Percentiles rank a stretch among this genome's conserved stretches.
phyloP scores from a whole-genome alignment of 2,888 invertebrate species.

The Biston betularia region DNA sequence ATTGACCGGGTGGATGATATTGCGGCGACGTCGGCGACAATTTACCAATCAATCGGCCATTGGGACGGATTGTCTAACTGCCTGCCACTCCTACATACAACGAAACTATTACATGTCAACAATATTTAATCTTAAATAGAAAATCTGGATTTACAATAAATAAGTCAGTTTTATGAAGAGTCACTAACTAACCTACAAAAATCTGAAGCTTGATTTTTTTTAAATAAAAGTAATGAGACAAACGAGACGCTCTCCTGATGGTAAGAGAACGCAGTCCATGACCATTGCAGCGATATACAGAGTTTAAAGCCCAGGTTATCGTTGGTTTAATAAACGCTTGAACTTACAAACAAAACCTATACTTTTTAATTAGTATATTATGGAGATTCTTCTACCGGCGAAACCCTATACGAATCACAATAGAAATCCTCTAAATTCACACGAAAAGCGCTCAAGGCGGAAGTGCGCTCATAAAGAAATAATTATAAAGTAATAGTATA shows the following conservation, averaged over 20 bases:
- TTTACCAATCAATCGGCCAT: conserved; percentile 76
- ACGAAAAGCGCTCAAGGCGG: conserved; percentile 12
- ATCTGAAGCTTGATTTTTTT: too few relatives aligned
- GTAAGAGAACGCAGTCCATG: too few relatives aligned
- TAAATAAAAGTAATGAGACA: too few relatives aligned
- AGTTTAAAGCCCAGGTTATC: too few relatives aligned
- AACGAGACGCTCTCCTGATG: too few relatives aligned
- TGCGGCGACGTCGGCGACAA: conserved; percentile 62
- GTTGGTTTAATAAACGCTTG: too few relatives aligned
- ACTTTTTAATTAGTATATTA: not conserved
- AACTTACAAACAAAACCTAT: not conserved
- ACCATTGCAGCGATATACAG: too few relatives aligned
- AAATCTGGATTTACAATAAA: too few relatives aligned
- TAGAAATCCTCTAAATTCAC: conserved; percentile 7
- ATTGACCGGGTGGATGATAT: conserved; percentile 51
- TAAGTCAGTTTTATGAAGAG: too few relatives aligned
- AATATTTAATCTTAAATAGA: too few relatives aligned
- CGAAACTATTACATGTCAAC: not conserved
- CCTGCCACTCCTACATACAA: conserved; percentile 10
- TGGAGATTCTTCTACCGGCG: not conserved
- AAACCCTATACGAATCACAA: not conserved
- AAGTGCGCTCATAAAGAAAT: conserved; percentile 23
- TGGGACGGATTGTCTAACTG: conserved; percentile 46
- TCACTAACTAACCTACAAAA: too few relatives aligned
- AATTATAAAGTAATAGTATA: conserved; percentile 30